These are phyloP conservation scores for Desoria tigrina DNA, from an alignment of 2,888 invertebrate genomes.

Conservation along the genomic window DNA sequence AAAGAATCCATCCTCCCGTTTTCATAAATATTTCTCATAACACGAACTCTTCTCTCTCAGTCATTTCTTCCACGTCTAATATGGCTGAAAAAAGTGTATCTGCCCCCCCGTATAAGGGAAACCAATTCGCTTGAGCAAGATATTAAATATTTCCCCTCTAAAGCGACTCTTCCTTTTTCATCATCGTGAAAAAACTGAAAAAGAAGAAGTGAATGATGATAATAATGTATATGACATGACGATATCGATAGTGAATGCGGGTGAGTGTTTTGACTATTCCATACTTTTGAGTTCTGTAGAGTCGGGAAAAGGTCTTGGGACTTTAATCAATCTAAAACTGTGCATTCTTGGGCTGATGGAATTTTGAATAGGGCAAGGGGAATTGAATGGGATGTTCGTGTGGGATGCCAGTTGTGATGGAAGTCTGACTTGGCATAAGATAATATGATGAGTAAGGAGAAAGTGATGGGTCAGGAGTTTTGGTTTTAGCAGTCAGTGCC, in stretches of 20 bases:
- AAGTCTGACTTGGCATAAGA: neutral
- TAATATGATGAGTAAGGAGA: constrained; percentile 15
- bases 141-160: constrained; percentile 13
- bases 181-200: neutral
- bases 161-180: neutral
- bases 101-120: no score
- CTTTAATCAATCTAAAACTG: constrained; percentile 15
- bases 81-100: no score
- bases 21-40: no score
- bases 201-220: neutral
- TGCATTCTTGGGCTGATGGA: constrained; percentile 12
- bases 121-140: neutral
- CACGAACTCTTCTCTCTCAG: no score
- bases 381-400: no score
- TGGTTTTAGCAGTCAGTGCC: neutral
- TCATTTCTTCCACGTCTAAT: no score
- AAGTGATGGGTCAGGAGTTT: constrained; percentile 12
- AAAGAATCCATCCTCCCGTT: no score
- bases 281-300: neutral
- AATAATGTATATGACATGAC: neutral
- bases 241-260: neutral
- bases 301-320: neutral
- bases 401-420: no score
- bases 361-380: constrained; percentile 11
- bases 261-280: neutral